Conservation (phyloP, 2,797 vertebrate species). For the Macropodus opercularis region DNA sequence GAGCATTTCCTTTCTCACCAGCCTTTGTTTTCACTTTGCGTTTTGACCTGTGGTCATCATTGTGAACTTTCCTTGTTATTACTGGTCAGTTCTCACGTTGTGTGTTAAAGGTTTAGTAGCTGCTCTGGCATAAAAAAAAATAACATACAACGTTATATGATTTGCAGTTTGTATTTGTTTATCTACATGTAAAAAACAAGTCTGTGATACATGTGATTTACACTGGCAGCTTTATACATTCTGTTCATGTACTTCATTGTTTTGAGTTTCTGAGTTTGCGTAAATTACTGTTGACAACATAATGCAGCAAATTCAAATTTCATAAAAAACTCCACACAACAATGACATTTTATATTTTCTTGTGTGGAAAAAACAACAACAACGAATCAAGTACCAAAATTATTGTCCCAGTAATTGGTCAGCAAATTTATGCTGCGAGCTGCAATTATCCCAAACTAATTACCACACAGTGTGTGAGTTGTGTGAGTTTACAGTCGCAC, state of each 20-base stretch:
- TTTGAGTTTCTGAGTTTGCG: neutral
- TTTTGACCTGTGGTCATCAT: conserved; percentile 41
- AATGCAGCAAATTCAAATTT: neutral
- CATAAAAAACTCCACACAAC: neutral
- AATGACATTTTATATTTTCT: neutral
- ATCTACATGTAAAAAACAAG: no score
- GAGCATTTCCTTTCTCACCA: conserved; percentile 27
- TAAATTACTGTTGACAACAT: neutral
- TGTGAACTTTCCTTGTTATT: conserved; percentile 26
- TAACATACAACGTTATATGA: no score
- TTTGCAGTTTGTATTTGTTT: no score
- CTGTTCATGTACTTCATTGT: neutral
- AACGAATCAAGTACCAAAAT: neutral
- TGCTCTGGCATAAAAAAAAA: no score
- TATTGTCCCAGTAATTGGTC: conserved; percentile 23
- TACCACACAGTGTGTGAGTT: conserved; percentile 14
- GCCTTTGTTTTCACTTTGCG: conserved; percentile 40
- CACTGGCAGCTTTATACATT: neutral
- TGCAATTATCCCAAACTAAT: conserved; percentile 33
- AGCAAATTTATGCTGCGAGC: conserved; percentile 20
- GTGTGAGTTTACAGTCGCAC: conserved; percentile 12
- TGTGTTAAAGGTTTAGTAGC: no score
- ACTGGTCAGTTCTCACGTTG: conserved; percentile 20
- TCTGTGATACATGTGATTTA: no score
- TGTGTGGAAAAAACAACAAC: neutral